A percentile compares a stretch with the other conserved stretches of the same genome.
phyloP scores from a whole-genome alignment of 2,113 vertebrate species.

The Mastomys natalensis region DNA sequence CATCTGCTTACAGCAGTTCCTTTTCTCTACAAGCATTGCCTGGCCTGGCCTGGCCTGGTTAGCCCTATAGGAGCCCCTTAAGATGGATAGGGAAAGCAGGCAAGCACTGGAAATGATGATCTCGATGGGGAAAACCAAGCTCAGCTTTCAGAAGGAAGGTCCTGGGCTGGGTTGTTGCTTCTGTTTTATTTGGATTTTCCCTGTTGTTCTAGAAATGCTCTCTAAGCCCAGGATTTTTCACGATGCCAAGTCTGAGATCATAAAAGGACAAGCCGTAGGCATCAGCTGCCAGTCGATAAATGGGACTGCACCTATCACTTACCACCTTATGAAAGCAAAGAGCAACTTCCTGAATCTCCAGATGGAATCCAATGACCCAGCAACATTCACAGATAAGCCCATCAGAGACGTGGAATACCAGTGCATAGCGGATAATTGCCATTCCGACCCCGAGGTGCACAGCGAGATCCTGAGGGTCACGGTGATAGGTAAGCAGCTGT shows the following conservation, averaged over 20 bases:
- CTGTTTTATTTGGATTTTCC: not conserved
- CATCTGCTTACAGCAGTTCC: not conserved
- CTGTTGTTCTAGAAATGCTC: conserved; percentile 68
- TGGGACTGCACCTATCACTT: conserved; percentile 62
- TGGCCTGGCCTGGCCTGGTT: not conserved
- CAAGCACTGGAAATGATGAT: not conserved
- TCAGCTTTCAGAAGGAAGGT: not conserved
- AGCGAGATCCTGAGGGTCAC: conserved; percentile 64
- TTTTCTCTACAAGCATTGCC: not conserved
- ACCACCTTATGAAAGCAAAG: conserved; percentile 40
- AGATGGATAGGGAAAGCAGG: not conserved
- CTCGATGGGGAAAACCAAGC: not conserved
- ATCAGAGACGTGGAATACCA: conserved; percentile 34
- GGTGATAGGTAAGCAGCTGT: conserved; percentile 73
- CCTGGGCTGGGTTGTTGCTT: not conserved
- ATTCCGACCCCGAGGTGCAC: not conserved
- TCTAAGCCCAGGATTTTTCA: conserved; percentile 73
- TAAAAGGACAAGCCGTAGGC: conserved; percentile 69
- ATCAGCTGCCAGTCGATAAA: conserved; percentile 70
- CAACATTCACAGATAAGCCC: conserved; percentile 62
- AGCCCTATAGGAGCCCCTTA: not conserved
- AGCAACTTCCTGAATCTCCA: rapidly evolving
- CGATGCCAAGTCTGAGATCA: conserved; percentile 53
- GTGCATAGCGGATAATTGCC: conserved; percentile 66
- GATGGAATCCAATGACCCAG: conserved; percentile 7